Evolutionary conservation across 2,888 invertebrate genomes (phyloP), one percentile per base, ranked within the genome.

Genomic region (Cephus pygmeus): DNA sequence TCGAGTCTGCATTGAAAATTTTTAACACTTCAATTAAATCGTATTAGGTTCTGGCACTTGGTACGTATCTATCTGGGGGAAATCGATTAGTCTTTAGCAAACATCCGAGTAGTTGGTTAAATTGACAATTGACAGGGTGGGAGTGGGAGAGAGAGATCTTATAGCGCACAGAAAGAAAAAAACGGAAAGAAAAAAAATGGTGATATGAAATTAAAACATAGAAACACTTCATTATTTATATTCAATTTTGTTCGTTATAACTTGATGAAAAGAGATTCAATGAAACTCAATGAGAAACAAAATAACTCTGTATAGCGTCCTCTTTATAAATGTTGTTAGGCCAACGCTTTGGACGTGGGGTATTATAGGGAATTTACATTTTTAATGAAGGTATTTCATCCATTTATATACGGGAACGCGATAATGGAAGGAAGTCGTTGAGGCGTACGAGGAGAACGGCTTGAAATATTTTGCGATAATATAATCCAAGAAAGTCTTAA

Each of bases 381-480:
- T 69, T 69, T 69, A 69, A 69, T 69, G 12, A 12, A 69, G 31
- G 6, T 69, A 69, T 69, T 69, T 69, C 4, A 69, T 69, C 12
- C 69, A 11, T 11, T 30, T 69, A 30, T 69, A 33, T 33, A 30
- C 31, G 12, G 31, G 30, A 30, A 33, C 69, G 71, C 71, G 31
- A 71, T 71, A 71, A 71, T 34, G 71, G 71, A 71, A 56, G 23
- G 71, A 71, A 71, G 71, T 71, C 12, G 71, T 33, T 34, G 33
- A 34, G 33, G 31, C 71, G 71, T 31, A 15, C 71, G 34, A 71
- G 6, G 31, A 71, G 31, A 71, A 71, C 33, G 31, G 31, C 34
- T 31, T 33, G 71, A 71, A 34, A 31, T 71, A 71, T 33, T 71
- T 71, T 9, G 71, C 34, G 12, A 15, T 71, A 34, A 71, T 33